Evolutionary conservation across 2,888 invertebrate species (phyloP).

Genomic region (Listrodromus nycthemerus): DNA sequence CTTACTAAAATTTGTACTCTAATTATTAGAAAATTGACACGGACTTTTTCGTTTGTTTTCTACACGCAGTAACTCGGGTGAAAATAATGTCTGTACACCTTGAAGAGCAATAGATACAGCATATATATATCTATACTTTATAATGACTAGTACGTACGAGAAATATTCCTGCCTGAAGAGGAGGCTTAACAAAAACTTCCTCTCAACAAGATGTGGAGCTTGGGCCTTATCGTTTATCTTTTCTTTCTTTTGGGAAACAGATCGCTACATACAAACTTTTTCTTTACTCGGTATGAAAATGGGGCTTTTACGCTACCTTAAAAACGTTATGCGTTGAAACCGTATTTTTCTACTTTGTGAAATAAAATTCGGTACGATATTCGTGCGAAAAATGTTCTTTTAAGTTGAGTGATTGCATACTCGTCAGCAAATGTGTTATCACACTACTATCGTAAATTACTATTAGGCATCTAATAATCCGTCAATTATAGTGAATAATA

Average conservation of each 20-base stretch:
- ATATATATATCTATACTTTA: constrained; percentile 13
- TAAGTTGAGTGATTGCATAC: too few species aligned
- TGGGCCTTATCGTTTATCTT: not conserved
- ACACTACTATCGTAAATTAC: too few species aligned
- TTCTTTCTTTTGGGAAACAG: not conserved
- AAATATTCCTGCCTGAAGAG: constrained; percentile 13
- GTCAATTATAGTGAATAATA: too few species aligned
- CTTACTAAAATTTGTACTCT: not conserved
- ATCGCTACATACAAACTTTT: too few species aligned
- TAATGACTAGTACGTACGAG: constrained; percentile 9
- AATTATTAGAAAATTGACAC: constrained; percentile 14
- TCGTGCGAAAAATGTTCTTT: too few species aligned
- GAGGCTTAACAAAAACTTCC: constrained; percentile 7
- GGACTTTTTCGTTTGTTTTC: not conserved
- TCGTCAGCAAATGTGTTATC: too few species aligned
- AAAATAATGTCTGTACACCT: constrained; percentile 1
- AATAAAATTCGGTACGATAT: too few species aligned
- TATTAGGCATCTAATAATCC: too few species aligned
- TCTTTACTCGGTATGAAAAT: too few species aligned
- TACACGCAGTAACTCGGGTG: not conserved
- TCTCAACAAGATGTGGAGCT: constrained; percentile 13
- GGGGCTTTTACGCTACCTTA: too few species aligned
- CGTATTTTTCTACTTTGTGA: too few species aligned
- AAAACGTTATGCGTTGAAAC: too few species aligned
- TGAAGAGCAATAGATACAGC: constrained; percentile 5